Base-by-base conservation (phyloP, 1,140 invertebrate species). In the Odontomachus brunneus region DNA sequence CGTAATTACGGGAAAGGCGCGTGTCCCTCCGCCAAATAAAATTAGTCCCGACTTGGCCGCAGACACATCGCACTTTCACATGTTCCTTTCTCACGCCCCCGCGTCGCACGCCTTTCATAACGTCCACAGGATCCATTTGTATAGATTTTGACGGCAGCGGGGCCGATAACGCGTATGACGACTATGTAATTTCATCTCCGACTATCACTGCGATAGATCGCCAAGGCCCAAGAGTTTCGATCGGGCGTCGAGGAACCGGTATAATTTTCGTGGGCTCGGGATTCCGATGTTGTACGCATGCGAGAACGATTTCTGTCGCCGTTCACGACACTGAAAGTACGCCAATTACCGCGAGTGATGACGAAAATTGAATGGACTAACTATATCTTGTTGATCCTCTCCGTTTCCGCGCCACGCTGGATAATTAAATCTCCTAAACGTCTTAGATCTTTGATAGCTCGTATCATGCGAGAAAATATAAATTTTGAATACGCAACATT, bases 61-160 rank as follows among this genome's bases (percentile, higher is more conserved):
- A 60, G 80, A 78, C 9, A 63, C 63, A 80, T 38, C 83, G 48
- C 5, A 38, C 19, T 75, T 78, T 85, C 76, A 53, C 80, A 59
- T 57, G 75, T 69, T 53, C 63, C 65, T 72, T 86, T 86, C 87
- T 75, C 87, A 86, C 85, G 85, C 72, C 67, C 73, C 26, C 55
- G n/a, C 22, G 24, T n/a, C 5, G 69, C 44, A 29, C 1, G 19
- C 2, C 55, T 87, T 84, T 72, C 86, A 65, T 84, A 84, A 87
- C 38, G 9, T 62, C 59, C 3, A 55, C 57, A 38, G 12, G 65
- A 55, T 57, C 60, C 44, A 24, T 33, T 55, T 9, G 29, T 55
- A n/a, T 71, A 74, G 49, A 74, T 74, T 73, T 72, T 24, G 66
- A 82, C 57, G 19, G 26, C 26, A n/a, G n/a, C 53, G 9, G 2